Base-by-base conservation (phyloP, 2,888 invertebrate species). In the Tenthredo scrophulariae region DNA sequence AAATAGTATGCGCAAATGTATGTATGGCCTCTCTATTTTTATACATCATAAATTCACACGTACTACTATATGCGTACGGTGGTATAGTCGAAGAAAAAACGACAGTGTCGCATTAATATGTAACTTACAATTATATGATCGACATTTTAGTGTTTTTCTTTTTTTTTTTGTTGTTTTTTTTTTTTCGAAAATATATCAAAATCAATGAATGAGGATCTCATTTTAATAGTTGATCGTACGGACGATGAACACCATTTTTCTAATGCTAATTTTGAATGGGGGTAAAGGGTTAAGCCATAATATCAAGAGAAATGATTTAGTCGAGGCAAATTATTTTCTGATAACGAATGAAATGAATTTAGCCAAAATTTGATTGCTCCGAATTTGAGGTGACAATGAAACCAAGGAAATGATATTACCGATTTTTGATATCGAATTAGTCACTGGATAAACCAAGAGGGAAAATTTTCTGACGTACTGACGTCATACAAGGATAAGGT, bases 401-500 rank as follows among this genome's bases (percentile, higher is more conserved):
- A 13, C 13, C 43, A 13, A 13, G 9, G 13, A 13, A 13, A 10
- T 43, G 9, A 43, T 10, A 43, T 43, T 43, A 1, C 43, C 10
- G 62, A 62, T 62, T 3, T 26, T 4, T 22, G 62, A 7, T 26
- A 62, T 26, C 26, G 1, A 26, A 13, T 26, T 62, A 13, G 26
- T 26, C 22, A 13, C 13, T 13, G 26, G 22, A 62, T 62, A 13
- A 7, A 54, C n/a, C n/a, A 13, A 3, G 18, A 62, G 26, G 62
- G 62, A 13, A 9, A 62, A 26, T 26, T 62, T 62, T 62, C 62
- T 26, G 26, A 29, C 22, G 10, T 0, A 58, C 13, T 65, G 65
- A 67, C 67, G 29, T 67, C 33, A 67, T 33, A 29, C 33, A 18
- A 18, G 67, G 67, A 29, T 67, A 67, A 67, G 67, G 67, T 67